Base-by-base conservation (phyloP, 2,113 vertebrate genomes). In the Caretta caretta region DNA sequence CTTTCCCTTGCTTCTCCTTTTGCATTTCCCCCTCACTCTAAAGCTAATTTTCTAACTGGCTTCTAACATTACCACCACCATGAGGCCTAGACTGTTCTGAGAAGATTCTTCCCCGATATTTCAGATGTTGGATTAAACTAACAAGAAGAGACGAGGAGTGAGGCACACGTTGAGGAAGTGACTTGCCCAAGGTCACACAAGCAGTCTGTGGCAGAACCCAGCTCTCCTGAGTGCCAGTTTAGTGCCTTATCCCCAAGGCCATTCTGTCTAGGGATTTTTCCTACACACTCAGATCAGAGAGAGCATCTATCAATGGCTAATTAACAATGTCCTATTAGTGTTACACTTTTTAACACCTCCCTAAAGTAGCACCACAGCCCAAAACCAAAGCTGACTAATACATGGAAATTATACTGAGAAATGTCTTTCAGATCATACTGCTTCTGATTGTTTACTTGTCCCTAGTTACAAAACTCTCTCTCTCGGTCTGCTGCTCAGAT, bases 311-410 rank as follows among this genome's bases (percentile, higher is more conserved):
- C 22, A 25, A 38, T 24, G 5, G 42, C 72, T 76, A 14, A 48
- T 48, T 24, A 8, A 27, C 11, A 20, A 72, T 38, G n/a, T 38
- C 65, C 65, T 72, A 72, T 38, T 22, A 38, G 13, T 4, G 13
- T 48, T 35, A 29, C 19, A 19, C 12, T 0, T 24, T 12, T 31
- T 11, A 3, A 22, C 69, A 3, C 27, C 49, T 11, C 49, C 42
- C 78, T 16, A 42, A 0, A 12, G 48, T 0, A n/a, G 46, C 2
- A 10, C 4, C 31, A 10, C 38, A 8, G 54, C 6, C 10, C 56
- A 2, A 4, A 7, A 13, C 20, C 87, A 14, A 0, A 0, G 54
- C 13, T 1, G 29, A 35, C 42, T 59, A 1, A 19, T 22, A 1
- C 9, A 4, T 46, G 5, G 84, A 1, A 5, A 5, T 19, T 13